Conservation (phyloP, 1,140 invertebrate genomes). For the Tyrophagus putrescentiae region DNA sequence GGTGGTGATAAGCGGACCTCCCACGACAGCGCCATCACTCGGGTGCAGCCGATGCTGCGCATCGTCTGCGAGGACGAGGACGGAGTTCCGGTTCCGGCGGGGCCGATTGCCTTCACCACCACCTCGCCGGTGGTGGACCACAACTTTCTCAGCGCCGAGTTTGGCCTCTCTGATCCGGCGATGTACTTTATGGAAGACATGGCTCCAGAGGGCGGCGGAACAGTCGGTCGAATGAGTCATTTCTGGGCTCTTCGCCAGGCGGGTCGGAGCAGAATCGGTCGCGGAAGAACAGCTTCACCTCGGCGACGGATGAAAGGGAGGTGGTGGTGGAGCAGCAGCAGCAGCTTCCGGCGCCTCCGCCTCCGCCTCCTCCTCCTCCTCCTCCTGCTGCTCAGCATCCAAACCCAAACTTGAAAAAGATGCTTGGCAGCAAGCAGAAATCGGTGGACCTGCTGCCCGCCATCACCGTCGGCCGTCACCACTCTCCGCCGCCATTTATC, state of each 20-base stretch:
- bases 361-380: too few species aligned
- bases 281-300: too few species aligned
- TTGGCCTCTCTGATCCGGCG: not conserved
- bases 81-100: not conserved
- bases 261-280: too few species aligned
- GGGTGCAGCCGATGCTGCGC: not conserved
- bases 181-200: not conserved
- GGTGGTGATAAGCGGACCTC: not conserved
- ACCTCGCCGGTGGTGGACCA: not conserved
- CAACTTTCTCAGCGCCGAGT: not conserved
- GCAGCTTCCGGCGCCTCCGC: too few species aligned
- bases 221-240: not conserved
- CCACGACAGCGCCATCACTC: not conserved
- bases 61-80: not conserved
- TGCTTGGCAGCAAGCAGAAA: too few species aligned
- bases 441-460: too few species aligned
- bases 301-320: too few species aligned
- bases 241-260: not conserved
- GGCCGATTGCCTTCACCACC: not conserved
- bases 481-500: too few species aligned
- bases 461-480: too few species aligned
- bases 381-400: too few species aligned
- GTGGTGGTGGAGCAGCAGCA: too few species aligned
- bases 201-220: slow-evolving; percentile 6
- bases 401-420: too few species aligned